A percentile compares a stretch with the other conserved stretches of the same genome.
Evolutionary conservation across 2,113 vertebrate genomes (phyloP).

Genomic region (Ivindomyrus marchei): DNA sequence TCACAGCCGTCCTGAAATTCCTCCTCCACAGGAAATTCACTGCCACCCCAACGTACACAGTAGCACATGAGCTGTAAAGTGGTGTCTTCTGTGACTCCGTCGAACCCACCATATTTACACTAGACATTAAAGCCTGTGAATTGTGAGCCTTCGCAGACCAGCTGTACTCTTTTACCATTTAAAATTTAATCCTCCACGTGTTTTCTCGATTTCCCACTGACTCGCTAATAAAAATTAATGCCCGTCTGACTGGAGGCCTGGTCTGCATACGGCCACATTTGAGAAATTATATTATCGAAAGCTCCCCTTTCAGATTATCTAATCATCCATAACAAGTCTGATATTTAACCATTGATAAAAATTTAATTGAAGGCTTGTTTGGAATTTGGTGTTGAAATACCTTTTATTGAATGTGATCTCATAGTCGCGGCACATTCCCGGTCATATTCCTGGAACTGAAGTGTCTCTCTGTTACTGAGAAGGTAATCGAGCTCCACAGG

Average conservation of each 20-base stretch:
- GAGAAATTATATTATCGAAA: neutral
- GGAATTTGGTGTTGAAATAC: neutral
- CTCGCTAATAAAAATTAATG: conserved; percentile 7
- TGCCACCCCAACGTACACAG: neutral
- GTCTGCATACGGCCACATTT: neutral
- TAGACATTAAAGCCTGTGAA: neutral
- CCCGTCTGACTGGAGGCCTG: neutral
- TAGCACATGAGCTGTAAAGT: neutral
- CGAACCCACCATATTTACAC: neutral
- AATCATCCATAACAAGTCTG: neutral
- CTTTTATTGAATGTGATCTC: neutral
- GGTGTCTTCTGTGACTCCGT: neutral
- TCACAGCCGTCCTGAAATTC: neutral
- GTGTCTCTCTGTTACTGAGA: neutral
- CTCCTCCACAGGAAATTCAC: neutral
- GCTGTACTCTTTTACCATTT: neutral
- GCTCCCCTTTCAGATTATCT: neutral
- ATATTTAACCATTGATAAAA: neutral
- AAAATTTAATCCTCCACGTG: neutral
- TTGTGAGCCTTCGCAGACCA: neutral
- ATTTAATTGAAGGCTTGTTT: neutral
- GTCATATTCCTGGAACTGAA: neutral
- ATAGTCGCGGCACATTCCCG: neutral
- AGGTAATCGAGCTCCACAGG: neutral
- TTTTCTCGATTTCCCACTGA: neutral